These are phyloP conservation scores for Sciurus carolinensis DNA, from an alignment of 2,797 vertebrate species.

Conservation along the genomic window DNA sequence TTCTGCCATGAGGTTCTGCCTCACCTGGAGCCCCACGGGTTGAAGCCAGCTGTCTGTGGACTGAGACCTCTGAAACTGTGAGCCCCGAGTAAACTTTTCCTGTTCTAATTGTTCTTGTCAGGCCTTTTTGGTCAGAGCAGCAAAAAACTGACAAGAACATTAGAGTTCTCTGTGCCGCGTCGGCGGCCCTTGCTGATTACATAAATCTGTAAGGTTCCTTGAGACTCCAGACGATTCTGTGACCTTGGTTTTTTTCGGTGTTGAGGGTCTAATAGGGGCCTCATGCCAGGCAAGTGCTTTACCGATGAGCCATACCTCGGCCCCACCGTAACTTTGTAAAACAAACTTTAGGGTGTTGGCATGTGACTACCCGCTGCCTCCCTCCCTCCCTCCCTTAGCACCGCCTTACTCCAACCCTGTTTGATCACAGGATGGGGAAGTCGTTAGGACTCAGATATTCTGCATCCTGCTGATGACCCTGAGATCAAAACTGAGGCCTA, in stretches of 20 bases:
- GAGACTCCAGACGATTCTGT: neutral
- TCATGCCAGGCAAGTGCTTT: neutral
- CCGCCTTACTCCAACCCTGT: neutral
- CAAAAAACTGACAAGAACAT: too few species aligned
- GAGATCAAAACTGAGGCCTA: neutral
- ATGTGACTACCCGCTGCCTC: neutral
- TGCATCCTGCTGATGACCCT: neutral
- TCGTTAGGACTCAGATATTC: neutral
- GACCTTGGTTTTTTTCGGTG: neutral
- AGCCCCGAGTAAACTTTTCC: too few species aligned
- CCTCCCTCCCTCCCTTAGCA: neutral
- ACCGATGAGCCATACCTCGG: neutral
- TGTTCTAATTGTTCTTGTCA: too few species aligned
- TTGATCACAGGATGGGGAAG: neutral
- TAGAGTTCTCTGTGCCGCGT: neutral
- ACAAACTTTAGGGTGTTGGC: neutral
- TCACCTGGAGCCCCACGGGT: too few species aligned
- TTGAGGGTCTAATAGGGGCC: neutral
- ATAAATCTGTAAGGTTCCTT: too few species aligned
- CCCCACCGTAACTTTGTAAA: neutral
- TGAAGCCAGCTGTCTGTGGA: too few species aligned
- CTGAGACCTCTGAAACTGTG: too few species aligned
- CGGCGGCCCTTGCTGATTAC: neutral
- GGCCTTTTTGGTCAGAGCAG: too few species aligned
- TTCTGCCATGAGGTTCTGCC: too few species aligned